Evolutionary conservation across 1,140 invertebrate species (phyloP).

Genomic region (Drosophila suzukii): DNA sequence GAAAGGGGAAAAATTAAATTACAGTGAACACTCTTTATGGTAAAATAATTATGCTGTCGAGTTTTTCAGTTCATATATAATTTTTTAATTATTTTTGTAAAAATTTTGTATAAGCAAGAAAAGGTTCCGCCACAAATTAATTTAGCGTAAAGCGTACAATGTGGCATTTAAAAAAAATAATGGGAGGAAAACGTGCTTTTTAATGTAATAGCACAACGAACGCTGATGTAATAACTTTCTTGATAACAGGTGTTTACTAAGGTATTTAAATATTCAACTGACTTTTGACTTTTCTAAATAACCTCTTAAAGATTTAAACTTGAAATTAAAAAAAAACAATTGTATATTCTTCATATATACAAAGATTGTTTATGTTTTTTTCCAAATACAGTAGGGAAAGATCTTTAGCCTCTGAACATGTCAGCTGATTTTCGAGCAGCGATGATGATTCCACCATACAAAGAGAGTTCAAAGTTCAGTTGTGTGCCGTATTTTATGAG

Average conservation of each 20-base stretch:
- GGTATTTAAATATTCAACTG: neutral
- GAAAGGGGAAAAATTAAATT: neutral
- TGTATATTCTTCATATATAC: neutral
- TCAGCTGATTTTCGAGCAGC: constrained; percentile 46
- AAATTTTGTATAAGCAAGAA: too few species aligned
- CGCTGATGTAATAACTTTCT: neutral
- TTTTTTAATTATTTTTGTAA: neutral
- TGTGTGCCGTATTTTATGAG: constrained; percentile 48
- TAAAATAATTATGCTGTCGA: too few species aligned
- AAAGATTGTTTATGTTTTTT: neutral
- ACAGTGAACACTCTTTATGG: neutral
- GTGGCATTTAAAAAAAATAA: neutral
- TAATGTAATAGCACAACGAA: neutral
- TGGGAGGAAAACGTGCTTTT: constrained; percentile 5
- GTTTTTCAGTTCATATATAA: neutral
- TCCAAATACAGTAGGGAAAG: neutral
- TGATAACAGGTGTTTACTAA: neutral
- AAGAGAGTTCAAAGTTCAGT: constrained; percentile 57
- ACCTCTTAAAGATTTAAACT: too few species aligned
- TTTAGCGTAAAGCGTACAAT: neutral
- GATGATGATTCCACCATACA: constrained; percentile 30
- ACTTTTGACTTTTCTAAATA: too few species aligned
- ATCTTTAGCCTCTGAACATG: constrained; percentile 1
- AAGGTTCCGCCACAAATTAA: neutral
- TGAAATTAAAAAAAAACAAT: too few species aligned